phyloP scores from a whole-genome alignment of 1,140 invertebrate species.

The Sipha flava region DNA sequence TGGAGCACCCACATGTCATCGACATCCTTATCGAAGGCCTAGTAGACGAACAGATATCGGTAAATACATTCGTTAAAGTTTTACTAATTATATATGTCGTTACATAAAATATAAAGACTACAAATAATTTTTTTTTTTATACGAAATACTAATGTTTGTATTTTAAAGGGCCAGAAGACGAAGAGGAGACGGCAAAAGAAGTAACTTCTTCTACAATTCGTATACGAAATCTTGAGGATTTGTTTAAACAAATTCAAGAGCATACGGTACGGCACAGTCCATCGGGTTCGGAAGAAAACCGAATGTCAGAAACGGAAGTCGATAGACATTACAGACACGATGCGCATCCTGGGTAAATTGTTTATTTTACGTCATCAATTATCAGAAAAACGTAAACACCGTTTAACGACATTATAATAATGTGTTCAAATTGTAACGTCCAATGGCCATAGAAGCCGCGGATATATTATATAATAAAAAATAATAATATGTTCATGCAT shows the following conservation, averaged over 20 bases:
- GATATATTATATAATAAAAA: too few relatives aligned
- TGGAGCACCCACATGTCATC: not conserved
- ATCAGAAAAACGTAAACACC: too few relatives aligned
- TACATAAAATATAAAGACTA: too few relatives aligned
- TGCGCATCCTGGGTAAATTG: constrained; percentile 57
- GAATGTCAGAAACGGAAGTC: constrained; percentile 83
- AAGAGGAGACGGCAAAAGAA: constrained; percentile 58
- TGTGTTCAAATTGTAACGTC: too few relatives aligned
- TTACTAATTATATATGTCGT: too few relatives aligned
- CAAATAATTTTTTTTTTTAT: too few relatives aligned
- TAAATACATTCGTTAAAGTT: constrained; percentile 34
- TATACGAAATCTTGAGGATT: constrained; percentile 81
- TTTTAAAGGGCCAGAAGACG: constrained; percentile 47
- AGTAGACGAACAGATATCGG: constrained; percentile 11
- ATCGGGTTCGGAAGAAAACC: constrained; percentile 81
- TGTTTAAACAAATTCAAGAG: constrained; percentile 76
- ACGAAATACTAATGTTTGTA: not conserved
- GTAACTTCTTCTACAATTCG: constrained; percentile 60
- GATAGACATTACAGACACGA: constrained; percentile 80
- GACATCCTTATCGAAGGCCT: not conserved
- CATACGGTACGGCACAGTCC: constrained; percentile 79
- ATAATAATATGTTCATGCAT: too few relatives aligned
- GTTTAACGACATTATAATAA: too few relatives aligned
- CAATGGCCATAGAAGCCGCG: too few relatives aligned
- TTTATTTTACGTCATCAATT: constrained; percentile 36